Percentiles rank a stretch among this genome's conserved stretches.
Evolutionary conservation across 2,113 vertebrate species (phyloP).

Genomic region (Lepus timidus): DNA sequence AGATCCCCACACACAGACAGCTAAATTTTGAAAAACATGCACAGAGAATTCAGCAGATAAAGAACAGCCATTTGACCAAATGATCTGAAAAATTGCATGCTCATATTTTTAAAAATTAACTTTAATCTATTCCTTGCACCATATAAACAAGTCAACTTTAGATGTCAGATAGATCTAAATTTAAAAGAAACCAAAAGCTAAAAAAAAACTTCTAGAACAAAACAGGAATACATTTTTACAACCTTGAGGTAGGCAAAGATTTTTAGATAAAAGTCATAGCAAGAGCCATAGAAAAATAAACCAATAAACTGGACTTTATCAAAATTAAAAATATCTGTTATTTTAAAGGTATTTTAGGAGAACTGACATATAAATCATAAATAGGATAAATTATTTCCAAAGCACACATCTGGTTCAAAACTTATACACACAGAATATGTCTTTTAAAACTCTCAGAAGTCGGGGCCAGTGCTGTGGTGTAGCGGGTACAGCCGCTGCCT

Average conservation of each 20-base stretch:
- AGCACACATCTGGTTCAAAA: not conserved
- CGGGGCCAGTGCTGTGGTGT: not conserved
- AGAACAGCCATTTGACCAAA: not conserved
- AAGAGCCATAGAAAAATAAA: not conserved
- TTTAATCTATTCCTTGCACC: not conserved
- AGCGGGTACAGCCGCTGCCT: too few species aligned
- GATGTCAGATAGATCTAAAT: not conserved
- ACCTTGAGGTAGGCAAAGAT: not conserved
- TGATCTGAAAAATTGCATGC: not conserved
- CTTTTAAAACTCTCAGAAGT: not conserved
- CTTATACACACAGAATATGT: not conserved
- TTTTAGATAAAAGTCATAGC: not conserved
- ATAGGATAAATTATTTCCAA: not conserved
- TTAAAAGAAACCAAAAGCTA: not conserved
- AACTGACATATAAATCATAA: not conserved
- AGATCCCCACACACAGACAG: not conserved
- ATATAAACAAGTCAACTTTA: constrained; percentile 5
- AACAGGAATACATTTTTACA: not conserved
- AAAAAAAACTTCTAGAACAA: not conserved
- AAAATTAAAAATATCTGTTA: not conserved
- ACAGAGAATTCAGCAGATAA: not conserved
- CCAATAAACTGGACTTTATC: not conserved
- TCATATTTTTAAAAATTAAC: not conserved
- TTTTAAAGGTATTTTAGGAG: not conserved
- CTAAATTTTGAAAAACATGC: not conserved